phyloP scores from a whole-genome alignment of 2,113 vertebrate species.

The Arenaria interpres region DNA sequence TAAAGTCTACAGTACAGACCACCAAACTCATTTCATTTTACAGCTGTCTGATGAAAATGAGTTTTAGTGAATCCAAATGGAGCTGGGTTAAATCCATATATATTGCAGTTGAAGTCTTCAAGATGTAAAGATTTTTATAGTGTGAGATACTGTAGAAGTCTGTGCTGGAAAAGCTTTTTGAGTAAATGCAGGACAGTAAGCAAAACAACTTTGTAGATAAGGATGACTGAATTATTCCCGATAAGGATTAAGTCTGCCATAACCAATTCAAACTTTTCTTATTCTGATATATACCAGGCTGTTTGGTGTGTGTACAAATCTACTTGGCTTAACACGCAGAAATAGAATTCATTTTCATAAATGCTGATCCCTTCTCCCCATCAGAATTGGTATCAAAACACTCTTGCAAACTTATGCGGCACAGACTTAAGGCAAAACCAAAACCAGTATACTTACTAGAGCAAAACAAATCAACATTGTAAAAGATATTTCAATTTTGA shows the following conservation, averaged over 20 bases:
- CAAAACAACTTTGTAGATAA: constrained; percentile 61
- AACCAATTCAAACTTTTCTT: constrained; percentile 64
- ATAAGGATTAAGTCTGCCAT: constrained; percentile 74
- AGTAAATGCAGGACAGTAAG: constrained; percentile 64
- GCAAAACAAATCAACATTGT: neutral
- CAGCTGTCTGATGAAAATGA: constrained; percentile 72
- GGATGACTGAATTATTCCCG: constrained; percentile 26
- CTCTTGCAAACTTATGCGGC: neutral
- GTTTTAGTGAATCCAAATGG: constrained; percentile 68
- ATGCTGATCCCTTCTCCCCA: accelerated
- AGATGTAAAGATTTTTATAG: constrained; percentile 68
- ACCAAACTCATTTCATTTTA: constrained; percentile 66
- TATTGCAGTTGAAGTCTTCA: constrained; percentile 68
- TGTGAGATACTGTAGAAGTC: constrained; percentile 15
- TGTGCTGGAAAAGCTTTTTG: constrained; percentile 54
- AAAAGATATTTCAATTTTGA: neutral
- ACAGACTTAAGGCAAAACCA: neutral
- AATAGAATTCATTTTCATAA: constrained; percentile 16
- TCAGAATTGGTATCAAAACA: neutral
- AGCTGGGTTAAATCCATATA: constrained; percentile 68
- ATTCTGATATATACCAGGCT: constrained; percentile 70
- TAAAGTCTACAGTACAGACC: constrained; percentile 62
- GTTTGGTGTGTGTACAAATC: neutral
- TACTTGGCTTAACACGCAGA: neutral
- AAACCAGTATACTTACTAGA: neutral